These are phyloP conservation scores for Ceratosolen solmsi DNA, from an alignment of 1,140 invertebrate genomes.

Conservation along the genomic window DNA sequence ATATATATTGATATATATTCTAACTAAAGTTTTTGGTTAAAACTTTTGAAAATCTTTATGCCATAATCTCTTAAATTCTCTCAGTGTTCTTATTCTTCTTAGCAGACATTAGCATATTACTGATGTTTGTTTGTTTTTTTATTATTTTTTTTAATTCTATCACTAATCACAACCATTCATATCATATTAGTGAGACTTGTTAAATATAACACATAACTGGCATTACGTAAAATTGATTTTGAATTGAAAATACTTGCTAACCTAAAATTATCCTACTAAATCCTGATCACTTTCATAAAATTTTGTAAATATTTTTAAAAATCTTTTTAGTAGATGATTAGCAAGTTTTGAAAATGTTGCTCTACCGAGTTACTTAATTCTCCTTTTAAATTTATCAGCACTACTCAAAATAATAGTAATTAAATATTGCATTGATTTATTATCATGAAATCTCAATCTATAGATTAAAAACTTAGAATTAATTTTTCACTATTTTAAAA, in stretches of 20 bases:
- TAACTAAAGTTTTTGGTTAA: slow-evolving; percentile 43
- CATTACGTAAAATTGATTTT: slow-evolving; percentile 44
- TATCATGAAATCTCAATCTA: too few species aligned
- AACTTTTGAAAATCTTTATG: neutral
- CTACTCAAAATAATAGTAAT: too few species aligned
- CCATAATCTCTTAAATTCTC: slow-evolving; percentile 46
- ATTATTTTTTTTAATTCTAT: neutral
- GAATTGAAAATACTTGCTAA: slow-evolving; percentile 40
- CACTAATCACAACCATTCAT: slow-evolving; percentile 49
- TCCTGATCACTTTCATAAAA: slow-evolving; percentile 26
- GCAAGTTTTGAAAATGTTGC: too few species aligned
- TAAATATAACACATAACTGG: slow-evolving; percentile 40
- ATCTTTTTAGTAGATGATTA: too few species aligned
- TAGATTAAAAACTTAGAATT: too few species aligned
- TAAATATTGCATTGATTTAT: too few species aligned
- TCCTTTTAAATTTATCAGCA: too few species aligned
- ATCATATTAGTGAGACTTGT: slow-evolving; percentile 16
- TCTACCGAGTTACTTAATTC: too few species aligned
- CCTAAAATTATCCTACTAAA: slow-evolving; percentile 41
- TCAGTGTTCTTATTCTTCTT: slow-evolving; percentile 43
- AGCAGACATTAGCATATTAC: slow-evolving; percentile 26
- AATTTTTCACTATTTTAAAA: too few species aligned
- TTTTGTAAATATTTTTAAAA: slow-evolving; percentile 42
- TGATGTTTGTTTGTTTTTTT: slow-evolving; percentile 37
- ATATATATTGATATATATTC: neutral